Evolutionary conservation across 2,797 vertebrate species (phyloP), one percentile per base, ranked within the genome.

Genomic region (Okamejei kenojei): DNA sequence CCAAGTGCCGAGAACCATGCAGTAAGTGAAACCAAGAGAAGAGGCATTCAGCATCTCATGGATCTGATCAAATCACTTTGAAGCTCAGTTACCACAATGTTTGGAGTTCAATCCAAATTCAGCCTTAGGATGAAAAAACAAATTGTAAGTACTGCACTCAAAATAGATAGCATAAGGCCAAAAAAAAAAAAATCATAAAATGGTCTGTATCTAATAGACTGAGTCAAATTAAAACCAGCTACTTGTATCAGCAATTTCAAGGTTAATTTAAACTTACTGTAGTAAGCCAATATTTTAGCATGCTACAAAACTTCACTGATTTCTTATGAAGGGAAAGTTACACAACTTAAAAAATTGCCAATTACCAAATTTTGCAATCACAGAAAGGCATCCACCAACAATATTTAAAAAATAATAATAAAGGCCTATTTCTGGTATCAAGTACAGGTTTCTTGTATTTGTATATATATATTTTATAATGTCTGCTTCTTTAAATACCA

Each of bases 251-350:
- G 19, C 61, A 90, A 38, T 68, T 45, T 58, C 45, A 68, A 63
- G 61, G 86, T 90, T 90, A 90, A 65, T 90, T 10, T 90, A 35
- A 90, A 35, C n/a, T 71, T 21, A 71, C n/a, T 35, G 86, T 32
- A 7, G 61, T 38, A 90, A 90, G 19, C 65, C 63, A 90, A 38
- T 10, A 90, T 19, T 15, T 68, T 23, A 38, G 61, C 15, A 21
- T 32, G 0, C 2, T 5, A 21, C 63, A 90, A 38, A 90, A 26
- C 19, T 35, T 5, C 10, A 0, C 21, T 54, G 38, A 58, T 45
- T 19, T 5, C 21, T 45, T 21, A 58, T 26, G 58, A 82, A 54
- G 45, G 3, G 45, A 84, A 4, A 21, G 54, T 61, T 84, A 84
- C 9, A 61, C 23, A 29, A 58, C 26, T 84, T 54, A 26, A 54